A percentile compares a stretch with the other conserved stretches of the same genome.
These are phyloP conservation scores for Ara ararauna DNA, from an alignment of 2,797 vertebrate genomes.

Conservation along the genomic window DNA sequence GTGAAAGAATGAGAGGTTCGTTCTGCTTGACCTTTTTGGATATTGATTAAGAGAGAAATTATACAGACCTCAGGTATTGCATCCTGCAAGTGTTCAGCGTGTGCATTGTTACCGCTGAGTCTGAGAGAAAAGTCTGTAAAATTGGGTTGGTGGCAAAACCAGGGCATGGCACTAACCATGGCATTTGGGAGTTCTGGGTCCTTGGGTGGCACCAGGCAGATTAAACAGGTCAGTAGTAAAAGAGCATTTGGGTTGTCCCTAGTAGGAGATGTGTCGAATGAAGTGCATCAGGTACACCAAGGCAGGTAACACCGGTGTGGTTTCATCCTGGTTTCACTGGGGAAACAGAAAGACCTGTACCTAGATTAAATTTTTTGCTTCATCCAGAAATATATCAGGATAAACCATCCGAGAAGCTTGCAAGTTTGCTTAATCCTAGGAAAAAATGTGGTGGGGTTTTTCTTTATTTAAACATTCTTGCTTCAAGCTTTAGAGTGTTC, in stretches of 20 bases:
- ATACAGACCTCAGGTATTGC: neutral
- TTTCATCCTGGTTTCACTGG: neutral
- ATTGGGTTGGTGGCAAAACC: neutral
- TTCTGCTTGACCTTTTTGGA: conserved; percentile 19
- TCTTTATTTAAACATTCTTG: conserved; percentile 16
- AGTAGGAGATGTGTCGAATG: neutral
- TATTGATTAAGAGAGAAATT: neutral
- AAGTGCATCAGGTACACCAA: neutral
- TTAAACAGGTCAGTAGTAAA: no score
- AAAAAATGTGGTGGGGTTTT: neutral
- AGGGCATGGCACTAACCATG: fast-evolving
- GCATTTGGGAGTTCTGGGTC: neutral
- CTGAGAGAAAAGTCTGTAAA: neutral
- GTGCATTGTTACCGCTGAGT: neutral
- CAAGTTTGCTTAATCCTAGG: neutral
- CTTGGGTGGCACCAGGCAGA: no score
- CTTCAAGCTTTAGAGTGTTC: conserved; percentile 30
- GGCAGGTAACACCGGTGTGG: fast-evolving
- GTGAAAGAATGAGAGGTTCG: neutral
- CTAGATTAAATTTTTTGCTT: neutral
- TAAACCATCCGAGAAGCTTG: neutral
- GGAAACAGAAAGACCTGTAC: neutral
- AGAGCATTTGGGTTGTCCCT: neutral
- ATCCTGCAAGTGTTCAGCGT: neutral
- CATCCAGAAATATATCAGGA: neutral